Evolutionary conservation across 2,888 invertebrate genomes (phyloP).

Genomic region (Aphodius granarius): DNA sequence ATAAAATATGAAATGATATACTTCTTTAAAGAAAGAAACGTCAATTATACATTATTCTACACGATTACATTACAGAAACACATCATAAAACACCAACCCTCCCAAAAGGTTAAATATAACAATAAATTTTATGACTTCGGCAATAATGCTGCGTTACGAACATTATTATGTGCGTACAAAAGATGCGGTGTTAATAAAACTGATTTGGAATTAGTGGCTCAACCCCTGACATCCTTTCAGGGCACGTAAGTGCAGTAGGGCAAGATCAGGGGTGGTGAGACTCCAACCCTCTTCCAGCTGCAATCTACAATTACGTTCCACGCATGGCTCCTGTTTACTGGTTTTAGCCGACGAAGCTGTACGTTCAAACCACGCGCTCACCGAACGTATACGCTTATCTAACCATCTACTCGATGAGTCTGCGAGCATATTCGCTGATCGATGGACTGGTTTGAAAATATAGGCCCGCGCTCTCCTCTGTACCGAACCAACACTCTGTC

Average conservation of each 20-base stretch:
- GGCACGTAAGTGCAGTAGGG: background rate
- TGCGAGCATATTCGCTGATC: too few species aligned
- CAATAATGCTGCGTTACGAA: background rate
- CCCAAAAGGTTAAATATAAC: background rate
- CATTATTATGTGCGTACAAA: background rate
- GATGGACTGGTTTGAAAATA: too few species aligned
- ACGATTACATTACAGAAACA: too few species aligned
- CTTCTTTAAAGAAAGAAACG: too few species aligned
- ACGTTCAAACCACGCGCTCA: too few species aligned
- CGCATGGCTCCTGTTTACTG: background rate
- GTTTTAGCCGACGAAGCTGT: background rate
- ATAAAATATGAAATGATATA: too few species aligned
- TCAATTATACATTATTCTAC: too few species aligned
- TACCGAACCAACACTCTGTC: constrained; percentile 18
- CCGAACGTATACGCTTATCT: too few species aligned
- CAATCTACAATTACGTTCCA: background rate
- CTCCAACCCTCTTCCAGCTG: background rate
- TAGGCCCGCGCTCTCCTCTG: constrained; percentile 27
- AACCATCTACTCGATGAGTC: too few species aligned
- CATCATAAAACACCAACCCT: background rate
- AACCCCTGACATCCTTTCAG: background rate
- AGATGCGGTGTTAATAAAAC: background rate
- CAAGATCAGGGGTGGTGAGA: background rate
- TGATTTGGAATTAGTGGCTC: background rate
- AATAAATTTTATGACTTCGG: background rate